Base-by-base conservation (phyloP, 2,888 invertebrate species). In the Masnerella sp. region DNA sequence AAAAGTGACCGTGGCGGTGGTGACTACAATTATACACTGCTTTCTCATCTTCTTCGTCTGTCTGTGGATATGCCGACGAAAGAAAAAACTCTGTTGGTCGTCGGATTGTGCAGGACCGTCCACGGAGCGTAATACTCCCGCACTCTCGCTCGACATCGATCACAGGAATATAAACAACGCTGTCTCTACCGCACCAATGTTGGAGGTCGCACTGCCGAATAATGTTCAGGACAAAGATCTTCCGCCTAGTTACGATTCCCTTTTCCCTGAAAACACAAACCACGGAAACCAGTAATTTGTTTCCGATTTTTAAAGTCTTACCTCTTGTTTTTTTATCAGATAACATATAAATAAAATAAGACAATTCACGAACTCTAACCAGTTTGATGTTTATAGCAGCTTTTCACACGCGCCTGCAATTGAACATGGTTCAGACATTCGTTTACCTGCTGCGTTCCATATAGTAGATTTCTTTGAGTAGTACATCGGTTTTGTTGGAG, bases 231-330 rank as follows among this genome's bases (percentile, higher is more conserved):
- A 90, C 77, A 90, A 90, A 78, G 90, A 90, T 83, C 81, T 90
- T 61, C 90, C 90, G 1, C 90, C 90, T 4, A 89, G 90, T 32
- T 90, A 90, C 74, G 90, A 90, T 61, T 90, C 90, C 40, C 81
- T 90, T 47, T 90, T 90, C 79, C 90, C 90, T 1, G 83, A 84
- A 68, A 83, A 81, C 70, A 68, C 81, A 81, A 81, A 79, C 72
- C 83, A 62, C n/a, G 2, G n/a, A n/a, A 42, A 38, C 5, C 38
- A 11, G 7, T 1, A 78, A 82, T 70, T 81, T 76, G 80, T 61
- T 5, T 8, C 17, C 22, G 2, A 14, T 52, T 58, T 67, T 58
- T 67, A 67, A 68, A 59, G 59, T 68, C 59, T 68, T 68, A n/a
- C n/a, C n/a, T n/a, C n/a, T n/a, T n/a, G n/a, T n/a, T n/a, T n/a